These are phyloP conservation scores for Steatornis caripensis DNA, from an alignment of 2,113 vertebrate genomes.

Conservation along the genomic window DNA sequence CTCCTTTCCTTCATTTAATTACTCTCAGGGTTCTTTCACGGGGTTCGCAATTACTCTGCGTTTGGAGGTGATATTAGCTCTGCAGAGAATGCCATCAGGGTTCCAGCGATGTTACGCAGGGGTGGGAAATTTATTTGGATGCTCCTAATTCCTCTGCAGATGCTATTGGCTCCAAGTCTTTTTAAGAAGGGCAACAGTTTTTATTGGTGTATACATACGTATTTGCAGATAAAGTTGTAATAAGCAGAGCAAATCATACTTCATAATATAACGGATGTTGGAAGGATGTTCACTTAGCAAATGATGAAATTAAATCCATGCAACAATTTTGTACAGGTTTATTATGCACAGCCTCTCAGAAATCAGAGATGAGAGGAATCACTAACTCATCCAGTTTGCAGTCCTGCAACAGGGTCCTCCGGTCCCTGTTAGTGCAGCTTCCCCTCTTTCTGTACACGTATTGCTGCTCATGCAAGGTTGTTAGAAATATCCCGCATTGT, in stretches of 20 bases:
- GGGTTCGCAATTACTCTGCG: neutral
- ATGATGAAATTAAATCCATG: neutral
- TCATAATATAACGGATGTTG: neutral
- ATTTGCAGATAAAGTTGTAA: neutral
- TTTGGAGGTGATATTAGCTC: neutral
- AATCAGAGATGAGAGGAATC: neutral
- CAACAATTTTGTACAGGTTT: neutral
- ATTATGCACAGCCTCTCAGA: neutral
- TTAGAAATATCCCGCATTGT: neutral
- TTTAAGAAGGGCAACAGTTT: neutral
- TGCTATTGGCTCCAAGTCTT: neutral
- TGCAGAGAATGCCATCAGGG: neutral
- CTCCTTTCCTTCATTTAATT: slow-evolving; percentile 2
- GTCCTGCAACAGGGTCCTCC: neutral
- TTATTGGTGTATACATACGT: neutral
- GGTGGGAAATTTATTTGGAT: neutral
- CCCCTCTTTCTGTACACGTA: neutral
- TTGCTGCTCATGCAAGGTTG: neutral
- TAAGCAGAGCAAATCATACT: neutral
- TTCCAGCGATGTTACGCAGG: neutral
- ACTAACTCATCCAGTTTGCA: neutral
- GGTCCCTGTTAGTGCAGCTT: neutral
- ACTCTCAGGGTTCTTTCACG: neutral
- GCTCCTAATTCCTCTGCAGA: neutral
- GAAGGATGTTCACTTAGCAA: neutral